Base-by-base conservation (phyloP, 2,888 invertebrate genomes). In the Deroplatys truncata region DNA sequence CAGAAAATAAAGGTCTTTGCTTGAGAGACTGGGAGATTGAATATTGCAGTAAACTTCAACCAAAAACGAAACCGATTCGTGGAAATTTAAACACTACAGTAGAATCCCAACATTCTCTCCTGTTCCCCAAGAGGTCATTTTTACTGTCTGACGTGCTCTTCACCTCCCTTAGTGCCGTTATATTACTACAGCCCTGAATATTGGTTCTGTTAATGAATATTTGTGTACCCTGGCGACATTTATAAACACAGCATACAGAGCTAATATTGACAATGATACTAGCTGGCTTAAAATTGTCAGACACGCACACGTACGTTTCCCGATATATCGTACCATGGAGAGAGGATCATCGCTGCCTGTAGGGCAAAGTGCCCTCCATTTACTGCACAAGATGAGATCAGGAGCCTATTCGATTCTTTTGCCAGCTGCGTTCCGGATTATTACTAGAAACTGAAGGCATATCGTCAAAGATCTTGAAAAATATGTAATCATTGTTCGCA, bases 171-270 rank as follows among this genome's bases (percentile, higher is more conserved):
- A 72, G 56, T 25, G 56, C 56, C 20, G 20, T 72, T 72, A 72
- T 72, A 72, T 72, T 72, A 72, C 56, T 72, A 4, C 56, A 25
- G 56, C 56, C 15, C 56, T 20, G 56, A 72, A 72, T 86, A 86
- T 86, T 86, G 86, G 86, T 86, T 72, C 86, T 86, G 86, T 86
- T 86, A 86, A 86, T 86, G 86, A 86, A 86, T 86, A 86, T 86
- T 86, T 72, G 86, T 86, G 86, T 86, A 86, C 86, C 9, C 56
- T n/a, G 25, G 28, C n/a, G 72, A 86, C 86, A 72, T 56, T 86
- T 72, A 86, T 86, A 86, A 86, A 86, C 86, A 86, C 28, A 15
- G 28, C 28, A 16, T 28, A 8, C 72, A 86, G n/a, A 56, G 86
- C 72, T 86, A 86, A 86, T 56, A 86, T 86, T 86, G 86, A 72